Conservation (phyloP, 2,113 vertebrate species). For the Bolborhynchus lineola region DNA sequence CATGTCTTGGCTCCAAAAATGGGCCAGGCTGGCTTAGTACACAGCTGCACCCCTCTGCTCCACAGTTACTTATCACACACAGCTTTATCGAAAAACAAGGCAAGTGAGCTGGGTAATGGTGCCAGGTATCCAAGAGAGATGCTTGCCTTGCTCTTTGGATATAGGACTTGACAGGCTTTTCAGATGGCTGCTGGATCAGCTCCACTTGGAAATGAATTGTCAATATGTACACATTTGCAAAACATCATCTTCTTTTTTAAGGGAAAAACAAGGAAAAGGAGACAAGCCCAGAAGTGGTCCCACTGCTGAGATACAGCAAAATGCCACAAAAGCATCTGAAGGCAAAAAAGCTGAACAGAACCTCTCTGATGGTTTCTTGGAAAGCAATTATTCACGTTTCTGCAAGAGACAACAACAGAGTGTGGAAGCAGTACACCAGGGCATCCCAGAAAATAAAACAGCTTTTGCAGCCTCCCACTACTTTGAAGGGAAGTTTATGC, state of each 20-base stretch:
- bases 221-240: not conserved
- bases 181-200: not conserved
- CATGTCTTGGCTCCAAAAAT: not conserved
- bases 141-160: not conserved
- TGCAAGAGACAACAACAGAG: not conserved
- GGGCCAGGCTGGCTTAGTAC: not conserved
- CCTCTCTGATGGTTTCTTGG: not conserved
- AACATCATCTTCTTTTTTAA: not conserved
- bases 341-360: not conserved
- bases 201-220: not conserved
- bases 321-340: fast-evolving
- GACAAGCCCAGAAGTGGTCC: not conserved
- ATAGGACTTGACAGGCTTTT: not conserved
- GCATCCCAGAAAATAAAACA: not conserved
- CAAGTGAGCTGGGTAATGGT: not conserved
- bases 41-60: not conserved
- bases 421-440: not conserved
- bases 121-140: not conserved
- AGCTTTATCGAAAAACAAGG: not conserved
- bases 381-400: not conserved
- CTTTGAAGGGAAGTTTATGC: not conserved
- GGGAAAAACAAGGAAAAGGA: not conserved
- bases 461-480: not conserved
- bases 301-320: not conserved
- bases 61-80: not conserved